Percentiles rank a stretch among this genome's conserved stretches.
These are phyloP conservation scores for Psilopsiagon aymara DNA, from an alignment of 2,113 vertebrate genomes.

Conservation along the genomic window DNA sequence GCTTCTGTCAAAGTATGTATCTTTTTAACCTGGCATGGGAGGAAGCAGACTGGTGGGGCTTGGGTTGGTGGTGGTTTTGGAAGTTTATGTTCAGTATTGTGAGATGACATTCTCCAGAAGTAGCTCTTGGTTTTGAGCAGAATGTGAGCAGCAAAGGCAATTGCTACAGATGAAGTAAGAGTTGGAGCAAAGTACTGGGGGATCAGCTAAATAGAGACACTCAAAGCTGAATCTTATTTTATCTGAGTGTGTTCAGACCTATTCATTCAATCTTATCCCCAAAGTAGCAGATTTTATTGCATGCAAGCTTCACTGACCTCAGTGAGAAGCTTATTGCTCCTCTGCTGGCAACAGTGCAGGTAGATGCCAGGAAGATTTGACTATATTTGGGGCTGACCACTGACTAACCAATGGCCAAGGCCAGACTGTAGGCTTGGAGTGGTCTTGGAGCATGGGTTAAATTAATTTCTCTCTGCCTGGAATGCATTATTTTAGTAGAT, in stretches of 20 bases:
- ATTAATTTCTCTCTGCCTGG: neutral
- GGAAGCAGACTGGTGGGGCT: neutral
- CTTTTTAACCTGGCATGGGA: neutral
- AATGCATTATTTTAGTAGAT: neutral
- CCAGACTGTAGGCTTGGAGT: neutral
- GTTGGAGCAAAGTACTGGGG: neutral
- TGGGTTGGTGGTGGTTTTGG: neutral
- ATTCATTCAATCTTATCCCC: neutral
- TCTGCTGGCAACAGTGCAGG: neutral
- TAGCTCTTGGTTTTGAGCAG: neutral
- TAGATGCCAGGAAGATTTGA: neutral
- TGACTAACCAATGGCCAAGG: neutral
- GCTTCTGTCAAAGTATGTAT: conserved; percentile 83
- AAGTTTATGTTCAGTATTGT: fast-evolving
- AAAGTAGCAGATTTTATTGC: neutral
- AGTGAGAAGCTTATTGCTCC: neutral
- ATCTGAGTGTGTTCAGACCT: neutral
- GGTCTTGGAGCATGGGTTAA: neutral
- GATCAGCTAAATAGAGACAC: neutral
- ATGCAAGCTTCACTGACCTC: neutral
- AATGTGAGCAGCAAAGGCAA: neutral
- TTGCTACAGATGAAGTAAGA: neutral
- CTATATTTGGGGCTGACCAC: neutral
- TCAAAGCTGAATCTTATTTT: neutral
- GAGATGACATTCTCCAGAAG: neutral